phyloP scores from a whole-genome alignment of 2,888 invertebrate species.

The Apomyelois bistriatella region DNA sequence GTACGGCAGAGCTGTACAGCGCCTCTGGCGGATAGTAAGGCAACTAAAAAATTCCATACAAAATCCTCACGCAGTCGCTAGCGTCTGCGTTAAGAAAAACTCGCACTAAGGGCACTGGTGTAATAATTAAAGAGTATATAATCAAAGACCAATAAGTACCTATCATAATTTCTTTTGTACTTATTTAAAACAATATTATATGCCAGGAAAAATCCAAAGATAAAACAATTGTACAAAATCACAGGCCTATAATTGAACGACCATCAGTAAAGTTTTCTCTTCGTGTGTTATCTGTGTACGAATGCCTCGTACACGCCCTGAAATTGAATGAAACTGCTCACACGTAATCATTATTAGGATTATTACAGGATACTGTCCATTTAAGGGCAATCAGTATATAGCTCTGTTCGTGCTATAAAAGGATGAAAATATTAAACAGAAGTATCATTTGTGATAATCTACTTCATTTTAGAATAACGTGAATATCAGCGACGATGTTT shows the following conservation, averaged over 20 bases:
- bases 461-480: not conserved
- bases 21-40: too few species aligned
- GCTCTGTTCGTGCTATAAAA: constrained; percentile 1
- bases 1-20: too few species aligned
- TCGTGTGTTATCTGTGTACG: not conserved
- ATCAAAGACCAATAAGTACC: too few species aligned
- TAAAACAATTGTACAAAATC: not conserved
- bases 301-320: not conserved
- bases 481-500: constrained; percentile 5
- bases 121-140: too few species aligned
- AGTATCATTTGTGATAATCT: constrained; percentile 8
- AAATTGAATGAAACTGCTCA: not conserved
- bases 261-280: constrained; percentile 12
- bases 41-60: too few species aligned
- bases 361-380: constrained; percentile 9
- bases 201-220: too few species aligned
- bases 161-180: too few species aligned
- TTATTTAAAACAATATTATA: too few species aligned
- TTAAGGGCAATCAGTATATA: not conserved
- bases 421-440: constrained; percentile 2
- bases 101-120: too few species aligned
- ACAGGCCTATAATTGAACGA: not conserved
- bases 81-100: too few species aligned
- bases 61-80: too few species aligned
- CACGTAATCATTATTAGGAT: not conserved